These are phyloP conservation scores for Cololabis saira DNA, from an alignment of 2,113 vertebrate species.

Conservation along the genomic window DNA sequence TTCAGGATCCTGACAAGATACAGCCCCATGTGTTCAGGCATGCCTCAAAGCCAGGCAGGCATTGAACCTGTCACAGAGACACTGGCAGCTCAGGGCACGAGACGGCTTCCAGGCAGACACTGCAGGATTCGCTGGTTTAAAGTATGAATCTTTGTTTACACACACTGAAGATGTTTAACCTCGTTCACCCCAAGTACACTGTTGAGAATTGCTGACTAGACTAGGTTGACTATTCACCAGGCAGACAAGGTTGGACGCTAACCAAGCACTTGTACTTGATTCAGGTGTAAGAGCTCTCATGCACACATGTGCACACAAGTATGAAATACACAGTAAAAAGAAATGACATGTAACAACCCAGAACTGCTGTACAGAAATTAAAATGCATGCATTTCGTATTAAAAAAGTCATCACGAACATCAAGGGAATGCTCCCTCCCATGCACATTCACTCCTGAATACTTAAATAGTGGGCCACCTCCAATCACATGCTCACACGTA, in stretches of 20 bases:
- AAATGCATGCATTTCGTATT: conserved; percentile 45
- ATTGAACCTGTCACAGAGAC: conserved; percentile 72
- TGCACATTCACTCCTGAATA: conserved; percentile 52
- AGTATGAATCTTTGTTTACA: conserved; percentile 67
- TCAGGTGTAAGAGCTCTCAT: conserved; percentile 6
- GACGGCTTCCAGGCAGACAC: conserved; percentile 55
- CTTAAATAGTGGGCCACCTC: conserved; percentile 54
- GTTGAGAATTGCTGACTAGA: conserved; percentile 58
- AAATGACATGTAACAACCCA: conserved; percentile 50
- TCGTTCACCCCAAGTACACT: conserved; percentile 63
- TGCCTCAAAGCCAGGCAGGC: conserved; percentile 67
- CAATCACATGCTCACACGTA: conserved; percentile 8
- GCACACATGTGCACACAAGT: conserved; percentile 20
- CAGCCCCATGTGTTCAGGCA: conserved; percentile 58
- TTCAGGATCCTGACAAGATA: conserved; percentile 73
- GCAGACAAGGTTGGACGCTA: conserved; percentile 28
- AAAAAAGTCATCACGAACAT: conserved; percentile 46
- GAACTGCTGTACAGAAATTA: conserved; percentile 40
- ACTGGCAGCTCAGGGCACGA: conserved; percentile 57
- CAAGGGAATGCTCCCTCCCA: conserved; percentile 27
- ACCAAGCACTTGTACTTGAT: conserved; percentile 23
- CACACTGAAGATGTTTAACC: conserved; percentile 68
- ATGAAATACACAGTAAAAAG: conserved; percentile 30
- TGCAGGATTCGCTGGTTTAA: conserved; percentile 41
- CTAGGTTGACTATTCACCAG: conserved; percentile 44